Evolutionary conservation across 1,140 invertebrate species (phyloP).

Genomic region (Drosophila tani): DNA sequence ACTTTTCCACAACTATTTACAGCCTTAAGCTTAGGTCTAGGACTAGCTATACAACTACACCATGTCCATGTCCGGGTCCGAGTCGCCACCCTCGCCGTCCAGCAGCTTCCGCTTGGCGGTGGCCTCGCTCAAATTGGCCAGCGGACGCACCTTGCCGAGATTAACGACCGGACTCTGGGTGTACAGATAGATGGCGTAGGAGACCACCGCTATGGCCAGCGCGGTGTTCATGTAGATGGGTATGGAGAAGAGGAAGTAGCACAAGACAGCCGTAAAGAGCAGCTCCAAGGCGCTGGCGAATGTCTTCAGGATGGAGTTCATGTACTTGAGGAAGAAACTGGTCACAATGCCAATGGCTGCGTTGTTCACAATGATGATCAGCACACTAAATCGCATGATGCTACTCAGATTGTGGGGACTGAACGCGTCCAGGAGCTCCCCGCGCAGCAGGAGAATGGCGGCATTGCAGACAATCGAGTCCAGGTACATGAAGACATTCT

Average conservation of each 20-base stretch:
- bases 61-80: constrained; percentile 75
- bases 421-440: constrained; percentile 88
- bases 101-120: constrained; percentile 58
- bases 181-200: constrained; percentile 93
- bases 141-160: constrained; percentile 80
- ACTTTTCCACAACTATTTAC: constrained; percentile 57
- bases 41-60: constrained; percentile 52
- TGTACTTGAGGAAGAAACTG: constrained; percentile 95
- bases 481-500: constrained; percentile 98
- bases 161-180: constrained; percentile 94
- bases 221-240: constrained; percentile 93
- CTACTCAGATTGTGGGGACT: constrained; percentile 86
- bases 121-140: constrained; percentile 54
- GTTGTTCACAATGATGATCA: constrained; percentile 95
- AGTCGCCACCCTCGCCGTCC: constrained; percentile 63
- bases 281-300: constrained; percentile 98
- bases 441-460: constrained; percentile 88
- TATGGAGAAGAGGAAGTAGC: constrained; percentile 95
- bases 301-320: constrained; percentile 98
- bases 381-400: constrained; percentile 89
- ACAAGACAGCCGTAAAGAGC: constrained; percentile 95
- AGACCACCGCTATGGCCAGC: constrained; percentile 93
- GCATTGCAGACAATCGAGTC: constrained; percentile 97
- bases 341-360: constrained; percentile 96
- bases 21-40: constrained; percentile 27